phyloP scores from a whole-genome alignment of 2,797 vertebrate species.

The Acanthiza pusilla region DNA sequence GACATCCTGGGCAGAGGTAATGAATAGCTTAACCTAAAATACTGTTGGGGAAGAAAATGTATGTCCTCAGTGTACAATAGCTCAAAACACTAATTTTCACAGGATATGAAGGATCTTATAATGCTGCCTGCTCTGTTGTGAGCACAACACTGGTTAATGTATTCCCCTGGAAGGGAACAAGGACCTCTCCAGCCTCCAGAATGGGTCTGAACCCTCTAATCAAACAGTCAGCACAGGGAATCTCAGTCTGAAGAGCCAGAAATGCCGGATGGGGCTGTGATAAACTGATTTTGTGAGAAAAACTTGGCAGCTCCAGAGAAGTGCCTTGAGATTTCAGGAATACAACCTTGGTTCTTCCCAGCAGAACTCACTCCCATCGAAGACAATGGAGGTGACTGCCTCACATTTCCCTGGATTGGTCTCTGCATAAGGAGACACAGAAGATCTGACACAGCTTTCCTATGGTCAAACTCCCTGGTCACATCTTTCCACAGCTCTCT shows the following conservation, averaged over 20 bases:
- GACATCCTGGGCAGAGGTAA: background rate
- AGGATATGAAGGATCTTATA: background rate
- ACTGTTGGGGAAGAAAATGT: background rate
- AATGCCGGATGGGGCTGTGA: background rate
- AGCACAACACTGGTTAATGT: background rate
- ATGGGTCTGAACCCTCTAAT: background rate
- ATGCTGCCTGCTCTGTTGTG: background rate
- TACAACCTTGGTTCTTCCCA: background rate
- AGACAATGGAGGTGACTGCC: background rate
- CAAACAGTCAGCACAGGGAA: background rate
- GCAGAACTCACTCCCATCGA: background rate
- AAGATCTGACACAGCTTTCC: background rate
- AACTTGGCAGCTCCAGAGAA: background rate
- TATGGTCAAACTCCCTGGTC: background rate
- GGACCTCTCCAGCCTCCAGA: background rate
- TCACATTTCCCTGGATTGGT: background rate
- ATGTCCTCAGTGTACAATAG: background rate
- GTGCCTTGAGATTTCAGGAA: background rate
- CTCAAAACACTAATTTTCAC: background rate
- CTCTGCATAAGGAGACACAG: background rate
- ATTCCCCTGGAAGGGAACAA: background rate
- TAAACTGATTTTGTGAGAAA: background rate
- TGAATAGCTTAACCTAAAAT: background rate
- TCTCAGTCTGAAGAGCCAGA: background rate
- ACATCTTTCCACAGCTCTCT: background rate